Conservation (phyloP, 2,888 invertebrate genomes). For the Lagria hirta region DNA sequence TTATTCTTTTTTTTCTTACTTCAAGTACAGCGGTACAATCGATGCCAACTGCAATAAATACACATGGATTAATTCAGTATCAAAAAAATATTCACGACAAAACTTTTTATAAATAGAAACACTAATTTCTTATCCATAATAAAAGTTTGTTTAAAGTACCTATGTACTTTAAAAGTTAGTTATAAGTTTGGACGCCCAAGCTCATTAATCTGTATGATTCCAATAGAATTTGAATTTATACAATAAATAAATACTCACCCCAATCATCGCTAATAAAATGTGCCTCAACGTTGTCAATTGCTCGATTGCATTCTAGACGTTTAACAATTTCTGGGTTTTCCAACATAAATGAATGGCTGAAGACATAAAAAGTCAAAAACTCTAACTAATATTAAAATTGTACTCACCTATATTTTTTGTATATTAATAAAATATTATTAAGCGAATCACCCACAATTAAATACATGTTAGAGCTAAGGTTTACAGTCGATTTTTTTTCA, state of each 20-base stretch:
- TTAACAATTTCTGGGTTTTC: conserved; percentile 55
- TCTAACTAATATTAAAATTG: conserved; percentile 6
- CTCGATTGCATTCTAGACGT: conserved; percentile 50
- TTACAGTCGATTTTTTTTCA: conserved; percentile 56
- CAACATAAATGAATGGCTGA: conserved; percentile 48
- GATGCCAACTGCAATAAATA: conserved; percentile 57
- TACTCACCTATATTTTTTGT: conserved; percentile 60
- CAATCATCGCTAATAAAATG: conserved; percentile 63
- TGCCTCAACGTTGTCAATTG: conserved; percentile 56
- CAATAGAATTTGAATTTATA: no score
- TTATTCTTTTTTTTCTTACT: conserved; percentile 19
- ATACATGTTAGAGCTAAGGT: conserved; percentile 58
- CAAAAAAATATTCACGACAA: no score
- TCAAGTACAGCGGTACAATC: conserved; percentile 46
- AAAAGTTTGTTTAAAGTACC: no score
- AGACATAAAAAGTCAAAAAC: conserved; percentile 30
- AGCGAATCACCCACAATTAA: conserved; percentile 67
- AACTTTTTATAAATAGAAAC: no score
- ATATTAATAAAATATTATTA: conserved; percentile 62
- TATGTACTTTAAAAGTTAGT: no score
- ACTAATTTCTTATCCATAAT: no score
- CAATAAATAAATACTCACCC: conserved; percentile 52
- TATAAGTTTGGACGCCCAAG: no score
- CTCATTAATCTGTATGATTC: no score
- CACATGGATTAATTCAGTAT: neutral